Percentiles rank a stretch among this genome's conserved stretches.
Evolutionary conservation across 2,113 vertebrate species (phyloP).

Genomic region (Pachypanchax playfairii): DNA sequence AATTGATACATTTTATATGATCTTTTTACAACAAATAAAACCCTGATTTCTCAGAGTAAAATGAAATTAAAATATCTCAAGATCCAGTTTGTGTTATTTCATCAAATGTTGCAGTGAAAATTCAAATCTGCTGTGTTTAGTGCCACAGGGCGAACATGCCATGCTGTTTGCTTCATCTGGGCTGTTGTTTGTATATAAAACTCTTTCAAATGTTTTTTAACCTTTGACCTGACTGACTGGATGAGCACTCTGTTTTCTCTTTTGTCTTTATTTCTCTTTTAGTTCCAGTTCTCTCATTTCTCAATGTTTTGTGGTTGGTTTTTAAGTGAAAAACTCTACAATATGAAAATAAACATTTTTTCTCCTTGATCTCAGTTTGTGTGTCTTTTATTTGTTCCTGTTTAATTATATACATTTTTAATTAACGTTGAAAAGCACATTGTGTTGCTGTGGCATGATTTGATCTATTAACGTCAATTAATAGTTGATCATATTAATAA

Average conservation of each 20-base stretch:
- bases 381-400: not conserved
- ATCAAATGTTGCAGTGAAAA: constrained; percentile 11
- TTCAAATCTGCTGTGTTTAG: constrained; percentile 11
- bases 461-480: too few species aligned
- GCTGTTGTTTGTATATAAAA: constrained; percentile 53
- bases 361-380: constrained; percentile 22
- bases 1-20: too few species aligned
- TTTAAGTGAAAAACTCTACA: constrained; percentile 58
- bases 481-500: too few species aligned
- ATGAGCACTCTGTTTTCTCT: constrained; percentile 24
- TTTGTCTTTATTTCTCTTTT: constrained; percentile 53
- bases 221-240: constrained; percentile 45
- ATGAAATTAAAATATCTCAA: constrained; percentile 10
- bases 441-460: too few species aligned
- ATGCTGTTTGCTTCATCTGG: constrained; percentile 31
- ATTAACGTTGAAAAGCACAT: too few species aligned
- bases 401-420: too few species aligned
- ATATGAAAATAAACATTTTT: constrained; percentile 60
- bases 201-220: constrained; percentile 33
- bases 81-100: constrained; percentile 5
- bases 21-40: constrained; percentile 13
- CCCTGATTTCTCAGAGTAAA: constrained; percentile 8
- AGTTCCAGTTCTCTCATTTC: constrained; percentile 52
- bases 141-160: constrained; percentile 34
- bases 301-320: constrained; percentile 68